Evolutionary conservation across 2,888 invertebrate genomes (phyloP).

Genomic region (Byasa hedistus): DNA sequence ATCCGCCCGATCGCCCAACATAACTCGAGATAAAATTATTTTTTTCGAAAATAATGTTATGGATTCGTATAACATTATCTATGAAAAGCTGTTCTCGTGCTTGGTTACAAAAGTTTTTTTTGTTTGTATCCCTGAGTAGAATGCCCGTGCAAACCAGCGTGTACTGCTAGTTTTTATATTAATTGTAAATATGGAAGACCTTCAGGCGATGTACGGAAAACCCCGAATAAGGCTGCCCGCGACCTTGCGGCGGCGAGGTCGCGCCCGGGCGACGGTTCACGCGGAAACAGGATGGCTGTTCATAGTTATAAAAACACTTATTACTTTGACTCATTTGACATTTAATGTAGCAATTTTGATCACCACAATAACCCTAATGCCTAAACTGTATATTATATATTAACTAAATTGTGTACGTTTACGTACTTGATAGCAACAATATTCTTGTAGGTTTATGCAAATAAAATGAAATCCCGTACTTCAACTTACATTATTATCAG

Average conservation of each 20-base stretch:
- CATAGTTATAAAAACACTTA: slow-evolving; percentile 35
- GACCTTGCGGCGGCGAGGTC: slow-evolving; percentile 62
- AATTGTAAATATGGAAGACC: slow-evolving; percentile 61
- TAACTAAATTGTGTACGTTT: background rate
- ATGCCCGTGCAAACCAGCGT: too few species aligned
- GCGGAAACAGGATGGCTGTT: slow-evolving; percentile 54
- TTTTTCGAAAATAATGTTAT: too few species aligned
- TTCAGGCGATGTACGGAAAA: slow-evolving; percentile 66
- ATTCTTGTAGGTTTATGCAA: too few species aligned
- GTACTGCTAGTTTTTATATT: slow-evolving; percentile 34
- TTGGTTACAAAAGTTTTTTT: too few species aligned
- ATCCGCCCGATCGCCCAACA: too few species aligned
- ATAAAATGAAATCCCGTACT: background rate
- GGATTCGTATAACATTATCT: too few species aligned
- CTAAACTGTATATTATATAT: background rate
- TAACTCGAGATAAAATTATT: too few species aligned
- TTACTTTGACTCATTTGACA: slow-evolving; percentile 34
- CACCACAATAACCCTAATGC: background rate
- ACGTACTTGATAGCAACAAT: background rate
- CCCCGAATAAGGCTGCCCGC: slow-evolving; percentile 53
- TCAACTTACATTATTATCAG: too few species aligned
- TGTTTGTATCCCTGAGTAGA: too few species aligned
- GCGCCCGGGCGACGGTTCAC: slow-evolving; percentile 45
- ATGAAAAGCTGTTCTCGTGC: too few species aligned
- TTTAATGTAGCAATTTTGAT: slow-evolving; percentile 16